Evolutionary conservation across 2,888 invertebrate genomes (phyloP).

Genomic region (Diarsia rubi): DNA sequence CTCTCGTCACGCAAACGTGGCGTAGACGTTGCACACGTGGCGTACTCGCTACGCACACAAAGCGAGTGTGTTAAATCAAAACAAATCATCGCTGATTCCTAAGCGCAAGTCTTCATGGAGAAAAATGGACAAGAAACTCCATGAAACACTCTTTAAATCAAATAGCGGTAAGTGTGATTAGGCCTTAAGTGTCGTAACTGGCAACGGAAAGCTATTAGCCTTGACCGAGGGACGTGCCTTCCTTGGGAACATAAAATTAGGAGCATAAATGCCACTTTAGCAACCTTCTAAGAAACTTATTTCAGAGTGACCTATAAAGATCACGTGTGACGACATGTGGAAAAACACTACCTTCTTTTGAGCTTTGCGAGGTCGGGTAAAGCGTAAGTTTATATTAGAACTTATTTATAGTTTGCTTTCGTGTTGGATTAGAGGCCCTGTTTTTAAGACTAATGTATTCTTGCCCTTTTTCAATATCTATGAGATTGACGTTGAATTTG

Average conservation of each 20-base stretch:
- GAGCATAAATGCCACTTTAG: constrained; percentile 57
- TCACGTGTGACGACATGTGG: constrained; percentile 31
- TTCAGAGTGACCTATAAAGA: constrained; percentile 53
- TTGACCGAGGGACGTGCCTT: constrained; percentile 55
- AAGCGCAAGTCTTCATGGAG: neutral
- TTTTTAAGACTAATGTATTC: neutral
- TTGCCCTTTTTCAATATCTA: neutral
- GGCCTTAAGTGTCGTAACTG: constrained; percentile 31
- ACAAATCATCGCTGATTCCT: neutral
- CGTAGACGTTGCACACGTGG: too few relatives aligned
- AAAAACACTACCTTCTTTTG: constrained; percentile 8
- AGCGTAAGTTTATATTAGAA: constrained; percentile 6
- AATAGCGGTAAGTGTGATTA: neutral
- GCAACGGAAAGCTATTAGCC: constrained; percentile 49
- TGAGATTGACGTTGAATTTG: neutral
- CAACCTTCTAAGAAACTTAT: constrained; percentile 41
- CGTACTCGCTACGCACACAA: too few relatives aligned
- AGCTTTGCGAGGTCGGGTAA: constrained; percentile 3
- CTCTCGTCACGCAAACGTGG: neutral
- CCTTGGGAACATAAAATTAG: constrained; percentile 56
- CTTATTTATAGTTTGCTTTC: neutral
- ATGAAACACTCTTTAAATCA: neutral
- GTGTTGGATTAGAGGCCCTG: neutral
- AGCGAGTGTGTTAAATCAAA: too few relatives aligned
- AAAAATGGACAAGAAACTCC: neutral